Evolutionary conservation across 2,888 invertebrate genomes (phyloP), one percentile per base, ranked within the genome.

Genomic region (Apocheima hispidaria): DNA sequence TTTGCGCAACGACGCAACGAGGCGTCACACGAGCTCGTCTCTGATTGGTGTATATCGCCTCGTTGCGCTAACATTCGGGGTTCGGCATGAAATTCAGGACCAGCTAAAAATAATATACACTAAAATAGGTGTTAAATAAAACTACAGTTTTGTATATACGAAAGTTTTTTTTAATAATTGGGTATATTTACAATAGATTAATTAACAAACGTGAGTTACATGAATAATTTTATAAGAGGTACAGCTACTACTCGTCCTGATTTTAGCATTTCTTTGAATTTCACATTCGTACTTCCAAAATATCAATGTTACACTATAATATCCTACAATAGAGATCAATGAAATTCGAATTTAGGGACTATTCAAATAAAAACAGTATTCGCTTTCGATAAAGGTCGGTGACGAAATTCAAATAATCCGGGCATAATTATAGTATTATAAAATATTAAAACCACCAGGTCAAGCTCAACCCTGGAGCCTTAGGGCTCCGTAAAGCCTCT

Each of bases 121-220:
- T n/a, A n/a, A n/a, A n/a, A 12, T 7, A 6, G 21, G 3, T 2
- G 14, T 33, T 21, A 78, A 83, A 83, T 82, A 75, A 86, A 85
- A 84, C 79, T 72, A 71, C 70, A 70, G 55, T 75, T 58, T 66
- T 82, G 77, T 90, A 84, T 86, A 88, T 92, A 91, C 86, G 90
- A 90, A 92, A 88, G 83, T 87, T 90, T 90, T 90, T 83, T 86
- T 90, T 86, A 90, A 90, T 92, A 91, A 90, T 91, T 86, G 90
- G 90, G 87, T 91, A 88, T 92, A 92, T 92, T 91, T 92, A 92
- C 92, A 92, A 80, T 90, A 90, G 87, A 85, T 85, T 89, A 89
- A 88, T 87, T 89, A 92, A 90, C 90, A 92, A 91, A 90, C 86
- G 87, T 91, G 90, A 90, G 86, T 88, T 90, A 90, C 82, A 89